Conservation (phyloP, 2,113 vertebrate genomes). For the Sterna hirundo region DNA sequence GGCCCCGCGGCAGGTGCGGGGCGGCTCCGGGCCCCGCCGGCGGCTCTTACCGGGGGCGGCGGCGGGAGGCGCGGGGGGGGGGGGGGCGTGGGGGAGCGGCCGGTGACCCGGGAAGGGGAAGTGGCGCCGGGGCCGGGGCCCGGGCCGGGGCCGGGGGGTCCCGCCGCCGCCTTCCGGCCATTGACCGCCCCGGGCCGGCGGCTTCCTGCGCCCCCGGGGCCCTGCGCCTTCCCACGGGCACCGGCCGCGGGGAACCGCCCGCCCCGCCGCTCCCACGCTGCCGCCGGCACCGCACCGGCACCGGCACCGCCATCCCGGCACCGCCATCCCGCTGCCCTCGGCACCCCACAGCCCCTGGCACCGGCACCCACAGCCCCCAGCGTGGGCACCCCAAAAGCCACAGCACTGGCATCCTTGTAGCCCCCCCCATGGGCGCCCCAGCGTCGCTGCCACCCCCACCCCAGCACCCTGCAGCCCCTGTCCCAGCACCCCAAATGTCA, state of each 20-base stretch:
- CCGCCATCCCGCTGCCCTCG: not conserved
- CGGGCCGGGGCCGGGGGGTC: not conserved
- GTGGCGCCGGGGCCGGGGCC: not conserved
- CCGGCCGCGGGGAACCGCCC: not conserved
- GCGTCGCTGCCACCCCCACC: too few species aligned
- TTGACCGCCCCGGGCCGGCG: not conserved
- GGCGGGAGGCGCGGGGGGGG: not conserved
- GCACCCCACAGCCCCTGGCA: too few species aligned
- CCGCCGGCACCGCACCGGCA: too few species aligned
- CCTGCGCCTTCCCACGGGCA: not conserved
- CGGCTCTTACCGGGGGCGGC: not conserved
- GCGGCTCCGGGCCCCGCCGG: not conserved
- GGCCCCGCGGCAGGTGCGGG: not conserved
- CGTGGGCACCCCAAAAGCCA: not conserved
- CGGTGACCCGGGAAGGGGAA: not conserved
- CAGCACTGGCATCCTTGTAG: too few species aligned
- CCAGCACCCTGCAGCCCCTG: too few species aligned
- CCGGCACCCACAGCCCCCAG: not conserved
- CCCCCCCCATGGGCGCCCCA: too few species aligned
- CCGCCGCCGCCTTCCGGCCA: not conserved
- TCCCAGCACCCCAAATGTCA: too few species aligned
- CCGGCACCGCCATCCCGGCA: not conserved
- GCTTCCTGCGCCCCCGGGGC: not conserved
- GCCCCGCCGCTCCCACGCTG: not conserved
- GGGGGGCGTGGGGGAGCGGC: not conserved